Conservation (phyloP, 1,140 invertebrate genomes). For the Pseudomyrmex concolor region DNA sequence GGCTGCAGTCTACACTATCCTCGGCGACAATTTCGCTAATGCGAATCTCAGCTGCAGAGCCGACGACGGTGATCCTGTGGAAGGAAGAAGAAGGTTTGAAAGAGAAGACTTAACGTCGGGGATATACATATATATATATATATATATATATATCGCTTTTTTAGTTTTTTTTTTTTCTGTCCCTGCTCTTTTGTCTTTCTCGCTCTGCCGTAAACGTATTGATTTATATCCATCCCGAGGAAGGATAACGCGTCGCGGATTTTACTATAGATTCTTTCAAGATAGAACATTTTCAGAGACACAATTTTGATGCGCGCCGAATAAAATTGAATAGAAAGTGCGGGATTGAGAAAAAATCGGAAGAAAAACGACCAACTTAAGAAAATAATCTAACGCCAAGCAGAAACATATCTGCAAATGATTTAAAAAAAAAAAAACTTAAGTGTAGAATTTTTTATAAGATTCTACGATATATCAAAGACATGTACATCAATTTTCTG, state of each 20-base stretch:
- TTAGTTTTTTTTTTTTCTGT: neutral
- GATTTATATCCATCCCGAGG: constrained; percentile 69
- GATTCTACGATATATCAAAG: too few relatives aligned
- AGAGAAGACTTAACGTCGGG: constrained; percentile 18
- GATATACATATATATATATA: constrained; percentile 1
- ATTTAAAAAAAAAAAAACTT: neutral
- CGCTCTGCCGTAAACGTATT: constrained; percentile 62
- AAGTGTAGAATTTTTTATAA: too few relatives aligned
- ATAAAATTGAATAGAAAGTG: neutral
- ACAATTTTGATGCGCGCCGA: constrained; percentile 10
- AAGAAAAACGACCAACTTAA: neutral
- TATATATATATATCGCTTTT: neutral
- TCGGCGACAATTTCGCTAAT: constrained; percentile 73
- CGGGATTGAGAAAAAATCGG: neutral
- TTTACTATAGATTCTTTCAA: constrained; percentile 39
- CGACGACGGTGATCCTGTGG: constrained; percentile 58
- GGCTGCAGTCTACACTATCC: constrained; percentile 48
- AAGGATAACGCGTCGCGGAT: constrained; percentile 66
- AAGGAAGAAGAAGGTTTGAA: constrained; percentile 35
- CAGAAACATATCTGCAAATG: neutral
- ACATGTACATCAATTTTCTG: too few relatives aligned
- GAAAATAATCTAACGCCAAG: neutral
- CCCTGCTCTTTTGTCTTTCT: neutral
- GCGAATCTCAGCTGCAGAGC: constrained; percentile 70
- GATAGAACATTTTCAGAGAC: neutral